A percentile compares a stretch with the other conserved stretches of the same genome.
Evolutionary conservation across 2,888 invertebrate species (phyloP).

Genomic region (Microctonus hyperodae): DNA sequence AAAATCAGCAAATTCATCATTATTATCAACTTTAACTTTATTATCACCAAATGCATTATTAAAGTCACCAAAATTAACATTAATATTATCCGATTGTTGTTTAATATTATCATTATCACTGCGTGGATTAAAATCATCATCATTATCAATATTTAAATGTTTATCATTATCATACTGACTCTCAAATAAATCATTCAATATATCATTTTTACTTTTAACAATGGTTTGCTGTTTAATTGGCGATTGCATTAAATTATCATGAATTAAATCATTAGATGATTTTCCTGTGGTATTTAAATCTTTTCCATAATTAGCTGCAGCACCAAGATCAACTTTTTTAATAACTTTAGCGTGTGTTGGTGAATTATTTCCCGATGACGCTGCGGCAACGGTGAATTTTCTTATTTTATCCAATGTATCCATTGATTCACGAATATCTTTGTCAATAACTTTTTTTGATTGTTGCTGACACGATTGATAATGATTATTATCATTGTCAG

Average conservation of each 20-base stretch:
- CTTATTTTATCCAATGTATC: conserved; percentile 55
- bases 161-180: conserved; percentile 52
- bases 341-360: conserved; percentile 63
- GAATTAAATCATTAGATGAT: conserved; percentile 11
- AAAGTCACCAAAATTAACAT: conserved; percentile 80
- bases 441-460: conserved; percentile 50
- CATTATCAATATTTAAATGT: conserved; percentile 42
- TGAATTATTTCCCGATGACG: conserved; percentile 56
- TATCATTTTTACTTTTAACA: conserved; percentile 50
- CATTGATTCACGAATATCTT: conserved; percentile 67
- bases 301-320: conserved; percentile 75
- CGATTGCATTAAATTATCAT: conserved; percentile 41
- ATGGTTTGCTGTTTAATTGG: conserved; percentile 45
- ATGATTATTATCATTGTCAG: conserved; percentile 68
- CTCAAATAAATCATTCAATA: conserved; percentile 58
- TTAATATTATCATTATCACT: conserved; percentile 50
- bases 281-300: conserved; percentile 40
- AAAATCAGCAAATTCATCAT: conserved; percentile 84
- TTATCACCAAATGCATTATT: conserved; percentile 71
- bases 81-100: conserved; percentile 57
- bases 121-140: conserved; percentile 72
- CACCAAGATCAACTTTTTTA: conserved; percentile 72
- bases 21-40: conserved; percentile 19
- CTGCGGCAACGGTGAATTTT: conserved; percentile 59
- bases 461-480: not conserved